These are phyloP conservation scores for Pomacea canaliculata DNA, from an alignment of 2,888 invertebrate species.

Conservation along the genomic window DNA sequence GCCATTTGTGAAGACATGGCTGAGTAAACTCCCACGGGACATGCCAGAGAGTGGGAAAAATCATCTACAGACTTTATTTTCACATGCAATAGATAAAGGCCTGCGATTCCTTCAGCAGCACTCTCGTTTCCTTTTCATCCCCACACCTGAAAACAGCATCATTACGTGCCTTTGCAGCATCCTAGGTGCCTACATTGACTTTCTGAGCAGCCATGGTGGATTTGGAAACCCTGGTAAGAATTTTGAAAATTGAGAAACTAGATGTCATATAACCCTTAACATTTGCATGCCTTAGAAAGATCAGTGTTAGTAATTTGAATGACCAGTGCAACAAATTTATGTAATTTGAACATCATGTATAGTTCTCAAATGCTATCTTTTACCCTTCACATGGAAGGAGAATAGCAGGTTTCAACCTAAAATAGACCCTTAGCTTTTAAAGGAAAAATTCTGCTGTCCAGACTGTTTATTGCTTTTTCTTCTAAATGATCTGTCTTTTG, in stretches of 20 bases:
- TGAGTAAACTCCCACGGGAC: constrained; percentile 59
- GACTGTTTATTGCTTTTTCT: no score
- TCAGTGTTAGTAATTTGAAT: neutral
- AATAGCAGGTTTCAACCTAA: no score
- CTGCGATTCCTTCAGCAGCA: constrained; percentile 58
- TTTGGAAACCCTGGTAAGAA: constrained; percentile 63
- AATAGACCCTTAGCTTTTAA: no score
- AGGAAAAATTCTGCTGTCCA: no score
- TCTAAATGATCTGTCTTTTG: no score
- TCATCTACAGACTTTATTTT: constrained; percentile 63
- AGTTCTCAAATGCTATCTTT: no score
- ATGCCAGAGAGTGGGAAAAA: constrained; percentile 65
- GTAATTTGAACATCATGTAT: neutral
- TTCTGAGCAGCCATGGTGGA: constrained; percentile 65
- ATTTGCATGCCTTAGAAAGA: neutral
- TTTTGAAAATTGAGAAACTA: neutral
- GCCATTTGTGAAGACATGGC: constrained; percentile 67
- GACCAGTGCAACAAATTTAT: neutral
- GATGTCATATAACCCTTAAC: neutral
- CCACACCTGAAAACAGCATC: constrained; percentile 61
- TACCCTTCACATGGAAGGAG: no score
- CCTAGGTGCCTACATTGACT: constrained; percentile 65
- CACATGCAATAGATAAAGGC: constrained; percentile 63
- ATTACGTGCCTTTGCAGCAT: constrained; percentile 65
- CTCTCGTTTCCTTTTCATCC: constrained; percentile 56